Evolutionary conservation across 1,140 invertebrate species (phyloP), one percentile per base, ranked within the genome.

Genomic region (Trichoplusia ni): DNA sequence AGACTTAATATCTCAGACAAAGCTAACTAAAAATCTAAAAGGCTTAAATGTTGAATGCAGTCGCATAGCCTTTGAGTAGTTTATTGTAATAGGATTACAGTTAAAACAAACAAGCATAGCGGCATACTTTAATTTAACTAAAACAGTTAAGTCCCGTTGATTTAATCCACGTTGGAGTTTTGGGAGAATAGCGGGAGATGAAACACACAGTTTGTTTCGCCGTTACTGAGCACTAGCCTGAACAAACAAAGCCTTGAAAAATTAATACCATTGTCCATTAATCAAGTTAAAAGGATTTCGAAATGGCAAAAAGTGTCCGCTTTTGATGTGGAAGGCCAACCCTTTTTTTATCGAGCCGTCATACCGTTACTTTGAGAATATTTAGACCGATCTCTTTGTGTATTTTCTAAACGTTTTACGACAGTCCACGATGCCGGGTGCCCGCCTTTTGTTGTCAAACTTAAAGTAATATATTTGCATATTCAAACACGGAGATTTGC

Each of bases 261-360:
- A 75, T 85, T 81, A 81, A 86, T 76, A 42, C 77, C 73, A 77
- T 86, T 88, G 82, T 86, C 67, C 73, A 82, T 81, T 84, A 88
- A 88, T 88, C 79, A 84, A 81, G 71, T 77, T 83, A 85, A 87
- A 87, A 69, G 82, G 77, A 81, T 82, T 85, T 80, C 49, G 53
- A 49, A n/a, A 40, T 66, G 21, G 80, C 79, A 86, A 86, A 83
- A 86, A 83, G 75, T 75, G 29, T 40, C 63, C 61, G 66, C 67
- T 69, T 69, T 72, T 71, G 65, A 58, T 58, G 47, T 47, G n/a
- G n/a, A n/a, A n/a, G n/a, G n/a, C 61, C 71, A 86, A 86, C 83
- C 82, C 81, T 86, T 89, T 89, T 68, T 88, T 86, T 86, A 75
- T 69, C 40, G 23, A 16, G 62, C 33, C 51, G 31, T 44, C 71